phyloP scores from a whole-genome alignment of 1,140 invertebrate species.

The Brachionus asplanchnoidis region DNA sequence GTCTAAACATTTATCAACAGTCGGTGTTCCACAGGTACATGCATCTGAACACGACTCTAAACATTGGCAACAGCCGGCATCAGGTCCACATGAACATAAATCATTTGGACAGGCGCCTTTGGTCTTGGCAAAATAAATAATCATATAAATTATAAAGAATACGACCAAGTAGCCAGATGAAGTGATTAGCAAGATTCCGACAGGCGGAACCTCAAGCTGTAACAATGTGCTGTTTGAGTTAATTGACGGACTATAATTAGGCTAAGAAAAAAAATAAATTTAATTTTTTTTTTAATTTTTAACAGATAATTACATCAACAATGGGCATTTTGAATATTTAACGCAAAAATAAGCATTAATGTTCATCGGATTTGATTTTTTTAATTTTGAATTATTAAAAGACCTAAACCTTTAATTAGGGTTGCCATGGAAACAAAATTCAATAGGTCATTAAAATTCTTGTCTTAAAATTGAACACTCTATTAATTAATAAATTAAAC shows the following conservation, averaged over 20 bases:
- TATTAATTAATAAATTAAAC: too few species aligned
- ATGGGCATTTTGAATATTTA: neutral
- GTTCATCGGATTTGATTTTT: neutral
- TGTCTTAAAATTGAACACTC: neutral
- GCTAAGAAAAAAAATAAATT: neutral
- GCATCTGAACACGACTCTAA: slow-evolving; percentile 31
- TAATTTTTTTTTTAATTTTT: neutral
- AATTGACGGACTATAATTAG: neutral
- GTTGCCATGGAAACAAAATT: neutral
- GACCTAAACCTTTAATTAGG: neutral
- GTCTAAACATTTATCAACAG: slow-evolving; percentile 14
- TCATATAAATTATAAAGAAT: slow-evolving; percentile 14
- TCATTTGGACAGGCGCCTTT: slow-evolving; percentile 32
- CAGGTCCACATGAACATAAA: slow-evolving; percentile 31
- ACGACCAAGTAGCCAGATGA: slow-evolving; percentile 24
- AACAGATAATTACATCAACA: neutral
- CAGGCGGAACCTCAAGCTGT: slow-evolving; percentile 8
- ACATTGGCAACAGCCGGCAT: slow-evolving; percentile 30
- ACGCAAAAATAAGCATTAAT: neutral
- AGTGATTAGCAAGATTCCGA: slow-evolving; percentile 1
- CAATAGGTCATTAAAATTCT: neutral
- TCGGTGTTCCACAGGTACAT: slow-evolving; percentile 32
- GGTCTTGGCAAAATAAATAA: neutral
- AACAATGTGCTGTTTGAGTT: neutral
- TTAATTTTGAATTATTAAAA: neutral